Evolutionary conservation across 2,797 vertebrate species (phyloP), one percentile per base, ranked within the genome.

Genomic region (Myripristis jacobus): DNA sequence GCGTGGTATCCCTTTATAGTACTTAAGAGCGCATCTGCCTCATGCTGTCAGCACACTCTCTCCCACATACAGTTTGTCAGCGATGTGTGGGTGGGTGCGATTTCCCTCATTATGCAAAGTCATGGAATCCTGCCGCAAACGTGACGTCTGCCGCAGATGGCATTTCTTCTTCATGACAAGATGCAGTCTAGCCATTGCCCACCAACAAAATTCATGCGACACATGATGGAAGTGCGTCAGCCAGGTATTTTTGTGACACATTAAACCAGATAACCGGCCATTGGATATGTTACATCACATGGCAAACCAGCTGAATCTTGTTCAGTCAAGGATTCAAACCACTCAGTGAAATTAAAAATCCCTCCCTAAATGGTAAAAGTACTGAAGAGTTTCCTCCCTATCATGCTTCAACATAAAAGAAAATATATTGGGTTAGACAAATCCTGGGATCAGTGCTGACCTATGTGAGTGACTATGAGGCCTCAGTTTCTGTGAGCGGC

Each of bases 31-130:
- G 56, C 60, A 67, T 64, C 67, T 70, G 53, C 53, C 29, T 72
- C 70, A 50, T 73, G 75, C 76, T 84, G 77, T 50, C 16, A 83
- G 76, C 70, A 71, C 66, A 60, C 72, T 81, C 57, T 77, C 59
- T 83, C 90, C 75, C 75, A 87, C 82, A 59, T 46, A 70, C 70
- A 58, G 65, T 55, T 80, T 63, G 78, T 81, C 77, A 79, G 46
- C 53, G 60, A 25, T 44, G 55, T 53, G 81, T 80, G 79, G 82
- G 83, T 48, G 64, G 72, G 73, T 76, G 82, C 70, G 50, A 62
- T 19, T 66, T 56, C 41, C 46, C 52, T 52, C 52, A 44, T 27
- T n/a, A 25, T 44, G 61, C 43, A 51, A 74, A 76, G 52, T 54
- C 29, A 69, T 54, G 67, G 31, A 66, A 65, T 63, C 58, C 67